Base-by-base conservation (phyloP, 2,888 invertebrate genomes). In the Pristionchus fissidentatus region DNA sequence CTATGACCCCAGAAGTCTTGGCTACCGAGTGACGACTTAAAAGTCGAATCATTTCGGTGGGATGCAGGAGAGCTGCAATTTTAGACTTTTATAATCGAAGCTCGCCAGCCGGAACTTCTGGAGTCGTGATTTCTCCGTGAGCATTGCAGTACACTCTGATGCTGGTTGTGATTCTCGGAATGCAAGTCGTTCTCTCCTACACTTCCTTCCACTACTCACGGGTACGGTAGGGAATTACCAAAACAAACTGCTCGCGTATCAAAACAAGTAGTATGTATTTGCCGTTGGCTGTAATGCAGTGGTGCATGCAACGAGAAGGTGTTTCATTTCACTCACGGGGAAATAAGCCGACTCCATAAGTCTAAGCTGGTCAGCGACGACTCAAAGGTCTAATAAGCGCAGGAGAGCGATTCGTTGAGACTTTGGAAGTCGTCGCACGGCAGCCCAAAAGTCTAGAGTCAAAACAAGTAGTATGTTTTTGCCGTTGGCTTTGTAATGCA, bases 121-220 rank as follows among this genome's bases (percentile, higher is more conserved):
- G 10, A n/a, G 29, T 46, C 60, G 4, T 46, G 41, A 26, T n/a
- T 81, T n/a, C n/a, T n/a, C n/a, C n/a, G n/a, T n/a, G n/a, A n/a
- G n/a, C n/a, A n/a, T n/a, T 83, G 26, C 83, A 83, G 83, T 83
- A 83, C 35, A 83, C 83, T 0, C 43, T 73, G n/a, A 83, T 83
- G 70, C 83, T 83, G 15, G 29, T 83, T 3, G 73, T 83, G 19
- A 83, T 83, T 55, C 83, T 83, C 26, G 83, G 83, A 22, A 83
- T 83, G 83, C 83, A 83, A 73, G 49, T 83, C 73, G 83, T 73
- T 10, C 83, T 83, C 15, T 83, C 83, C 26, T 83, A 83, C 41
- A 70, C 73, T 2, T 83, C 83, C n/a, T 83, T 83, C 83, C 5
- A 35, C 73, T 83, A 83, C 32, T 83, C 83, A 38, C 32, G 55